A percentile compares a stretch with the other conserved stretches of the same genome.
Evolutionary conservation across 2,888 invertebrate genomes (phyloP).

Genomic region (Cynaeus angustus): DNA sequence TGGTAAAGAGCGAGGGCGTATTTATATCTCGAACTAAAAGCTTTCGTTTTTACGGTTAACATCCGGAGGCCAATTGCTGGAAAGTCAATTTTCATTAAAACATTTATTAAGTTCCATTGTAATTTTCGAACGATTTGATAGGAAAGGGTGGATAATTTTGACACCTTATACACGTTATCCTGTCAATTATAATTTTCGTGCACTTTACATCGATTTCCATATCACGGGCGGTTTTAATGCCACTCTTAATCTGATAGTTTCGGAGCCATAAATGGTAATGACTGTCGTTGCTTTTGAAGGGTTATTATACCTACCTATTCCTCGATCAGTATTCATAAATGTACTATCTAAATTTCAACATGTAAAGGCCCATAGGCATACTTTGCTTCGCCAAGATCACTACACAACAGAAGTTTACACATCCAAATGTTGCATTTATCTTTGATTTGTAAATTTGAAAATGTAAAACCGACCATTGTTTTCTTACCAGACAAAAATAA

Average conservation of each 20-base stretch:
- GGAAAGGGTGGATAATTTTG: conserved; percentile 36
- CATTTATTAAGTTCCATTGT: conserved; percentile 39
- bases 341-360: conserved; percentile 14
- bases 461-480: neutral
- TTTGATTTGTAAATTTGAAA: conserved; percentile 1
- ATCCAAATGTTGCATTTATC: neutral
- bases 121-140: conserved; percentile 35
- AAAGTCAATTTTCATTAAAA: conserved; percentile 50
- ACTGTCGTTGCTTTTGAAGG: conserved; percentile 39
- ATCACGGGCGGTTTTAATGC: conserved; percentile 29
- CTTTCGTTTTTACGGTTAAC: conserved; percentile 54
- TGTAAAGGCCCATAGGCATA: neutral
- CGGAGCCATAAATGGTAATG: conserved; percentile 33
- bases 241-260: conserved; percentile 38
- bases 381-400: neutral
- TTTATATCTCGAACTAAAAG: conserved; percentile 58
- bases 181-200: conserved; percentile 41
- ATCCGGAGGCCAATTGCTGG: conserved; percentile 41
- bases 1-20: conserved; percentile 54
- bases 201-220: conserved; percentile 41
- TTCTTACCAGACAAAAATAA: neutral
- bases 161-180: conserved; percentile 36
- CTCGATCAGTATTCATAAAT: conserved; percentile 24
- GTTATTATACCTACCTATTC: conserved; percentile 36
- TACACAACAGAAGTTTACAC: neutral